Percentiles rank a stretch among this genome's conserved stretches.
Conservation (phyloP, 2,113 vertebrate genomes). For the Scomber japonicus region DNA sequence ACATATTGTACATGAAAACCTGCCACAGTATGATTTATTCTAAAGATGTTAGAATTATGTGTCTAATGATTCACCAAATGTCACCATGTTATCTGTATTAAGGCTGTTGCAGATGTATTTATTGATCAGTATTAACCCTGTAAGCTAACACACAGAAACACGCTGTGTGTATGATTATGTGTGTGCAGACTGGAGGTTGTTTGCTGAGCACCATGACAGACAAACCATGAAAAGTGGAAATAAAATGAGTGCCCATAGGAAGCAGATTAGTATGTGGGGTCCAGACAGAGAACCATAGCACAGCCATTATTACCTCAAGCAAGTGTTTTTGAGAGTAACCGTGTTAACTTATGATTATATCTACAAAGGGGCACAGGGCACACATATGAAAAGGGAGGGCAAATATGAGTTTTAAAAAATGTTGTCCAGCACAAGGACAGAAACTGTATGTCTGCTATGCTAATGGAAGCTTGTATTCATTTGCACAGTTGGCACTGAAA, state of each 20-base stretch:
- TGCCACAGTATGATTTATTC: conserved; percentile 28
- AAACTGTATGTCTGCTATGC: not conserved
- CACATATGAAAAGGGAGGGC: conserved; percentile 3
- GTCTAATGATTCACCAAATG: conserved; percentile 59
- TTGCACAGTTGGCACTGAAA: conserved; percentile 43
- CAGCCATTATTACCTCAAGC: conserved; percentile 41
- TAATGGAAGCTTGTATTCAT: conserved; percentile 60
- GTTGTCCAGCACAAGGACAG: conserved; percentile 24
- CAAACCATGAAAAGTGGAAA: conserved; percentile 62
- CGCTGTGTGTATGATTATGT: not conserved
- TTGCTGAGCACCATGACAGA: conserved; percentile 10
- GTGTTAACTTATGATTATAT: conserved; percentile 30
- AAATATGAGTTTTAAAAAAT: conserved; percentile 38
- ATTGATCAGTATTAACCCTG: conserved; percentile 57
- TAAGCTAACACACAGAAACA: conserved; percentile 1
- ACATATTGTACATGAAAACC: not conserved
- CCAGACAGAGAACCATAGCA: conserved; percentile 32
- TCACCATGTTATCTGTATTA: conserved; percentile 28
- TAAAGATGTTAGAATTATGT: conserved; percentile 42
- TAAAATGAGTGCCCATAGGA: conserved; percentile 40
- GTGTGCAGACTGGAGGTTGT: conserved; percentile 7
- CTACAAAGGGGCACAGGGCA: not conserved
- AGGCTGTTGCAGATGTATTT: conserved; percentile 44
- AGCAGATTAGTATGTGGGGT: conserved; percentile 57
- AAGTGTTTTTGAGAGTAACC: conserved; percentile 33